Evolutionary conservation across 2,797 vertebrate genomes (phyloP).

Genomic region (Serranus cabrilla): DNA sequence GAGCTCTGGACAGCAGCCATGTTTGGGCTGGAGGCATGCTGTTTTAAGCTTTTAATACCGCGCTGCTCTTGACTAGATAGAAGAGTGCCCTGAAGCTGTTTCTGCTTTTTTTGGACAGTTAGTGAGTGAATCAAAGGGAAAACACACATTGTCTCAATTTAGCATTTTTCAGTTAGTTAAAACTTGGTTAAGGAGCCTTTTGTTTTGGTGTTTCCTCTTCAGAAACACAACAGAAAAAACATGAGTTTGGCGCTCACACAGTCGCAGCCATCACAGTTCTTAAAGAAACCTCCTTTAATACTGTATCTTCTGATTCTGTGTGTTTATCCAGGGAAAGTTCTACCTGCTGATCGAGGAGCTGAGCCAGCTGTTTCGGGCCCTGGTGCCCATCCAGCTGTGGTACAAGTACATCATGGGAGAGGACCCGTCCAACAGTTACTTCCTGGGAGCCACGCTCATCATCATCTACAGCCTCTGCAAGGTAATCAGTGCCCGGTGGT

Average conservation of each 20-base stretch:
- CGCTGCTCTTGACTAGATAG: slow-evolving; percentile 81
- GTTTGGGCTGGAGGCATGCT: slow-evolving; percentile 77
- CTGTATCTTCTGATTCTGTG: slow-evolving; percentile 8
- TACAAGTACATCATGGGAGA: slow-evolving; percentile 99
- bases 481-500: slow-evolving; percentile 74
- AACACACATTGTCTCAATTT: slow-evolving; percentile 37
- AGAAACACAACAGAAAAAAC: not conserved
- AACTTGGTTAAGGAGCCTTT: not conserved
- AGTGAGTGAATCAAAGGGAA: slow-evolving; percentile 48
- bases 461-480: slow-evolving; percentile 98
- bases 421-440: slow-evolving; percentile 94
- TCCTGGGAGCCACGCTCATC: slow-evolving; percentile 94
- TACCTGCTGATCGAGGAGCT: slow-evolving; percentile 97
- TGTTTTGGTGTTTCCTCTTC: slow-evolving; percentile 5
- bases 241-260: not conserved
- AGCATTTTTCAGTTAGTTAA: not conserved
- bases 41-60: slow-evolving; percentile 81
- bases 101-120: slow-evolving; percentile 51
- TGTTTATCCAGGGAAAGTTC: slow-evolving; percentile 91
- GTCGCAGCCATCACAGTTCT: not conserved
- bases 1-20: slow-evolving; percentile 80
- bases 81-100: slow-evolving; percentile 70
- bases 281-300: not conserved
- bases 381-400: slow-evolving; percentile 98
- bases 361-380: slow-evolving; percentile 96